Conservation (phyloP, 2,113 vertebrate genomes). For the Semicossyphus pulcher region DNA sequence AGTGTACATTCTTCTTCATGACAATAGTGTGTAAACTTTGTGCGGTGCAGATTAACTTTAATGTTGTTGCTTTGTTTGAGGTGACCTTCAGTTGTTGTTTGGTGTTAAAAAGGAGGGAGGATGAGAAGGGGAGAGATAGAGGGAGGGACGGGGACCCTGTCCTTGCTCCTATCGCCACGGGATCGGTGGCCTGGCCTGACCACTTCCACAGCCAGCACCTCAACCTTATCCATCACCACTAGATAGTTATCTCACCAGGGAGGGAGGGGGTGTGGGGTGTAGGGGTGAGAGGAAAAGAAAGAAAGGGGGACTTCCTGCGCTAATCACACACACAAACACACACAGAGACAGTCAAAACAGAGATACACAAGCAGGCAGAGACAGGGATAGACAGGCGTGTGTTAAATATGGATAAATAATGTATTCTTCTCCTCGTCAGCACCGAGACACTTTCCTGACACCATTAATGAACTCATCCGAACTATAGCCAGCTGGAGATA, state of each 20-base stretch:
- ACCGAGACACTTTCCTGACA: constrained; percentile 78
- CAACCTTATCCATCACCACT: constrained; percentile 85
- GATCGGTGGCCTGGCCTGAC: constrained; percentile 84
- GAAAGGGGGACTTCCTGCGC: constrained; percentile 48
- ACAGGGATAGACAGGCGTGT: constrained; percentile 28
- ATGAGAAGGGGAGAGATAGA: constrained; percentile 49
- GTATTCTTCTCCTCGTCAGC: constrained; percentile 69
- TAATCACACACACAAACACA: constrained; percentile 53
- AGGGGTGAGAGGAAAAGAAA: constrained; percentile 40
- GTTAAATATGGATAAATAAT: constrained; percentile 74
- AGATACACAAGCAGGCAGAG: constrained; percentile 25
- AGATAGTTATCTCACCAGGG: constrained; percentile 83
- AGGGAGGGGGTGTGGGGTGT: constrained; percentile 39
- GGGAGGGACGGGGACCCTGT: constrained; percentile 73
- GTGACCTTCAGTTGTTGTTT: constrained; percentile 80
- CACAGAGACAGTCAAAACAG: constrained; percentile 32
- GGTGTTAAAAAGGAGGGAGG: constrained; percentile 58
- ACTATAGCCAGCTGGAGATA: constrained; percentile 87
- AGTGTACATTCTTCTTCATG: not conserved
- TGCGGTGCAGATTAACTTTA: constrained; percentile 55
- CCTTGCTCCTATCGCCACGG: constrained; percentile 84
- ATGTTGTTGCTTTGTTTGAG: constrained; percentile 64
- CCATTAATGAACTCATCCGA: constrained; percentile 88
- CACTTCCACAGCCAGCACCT: constrained; percentile 82
- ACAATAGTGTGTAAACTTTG: constrained; percentile 39